Conservation (phyloP, 1,140 invertebrate species). For the Mercenaria mercenaria region DNA sequence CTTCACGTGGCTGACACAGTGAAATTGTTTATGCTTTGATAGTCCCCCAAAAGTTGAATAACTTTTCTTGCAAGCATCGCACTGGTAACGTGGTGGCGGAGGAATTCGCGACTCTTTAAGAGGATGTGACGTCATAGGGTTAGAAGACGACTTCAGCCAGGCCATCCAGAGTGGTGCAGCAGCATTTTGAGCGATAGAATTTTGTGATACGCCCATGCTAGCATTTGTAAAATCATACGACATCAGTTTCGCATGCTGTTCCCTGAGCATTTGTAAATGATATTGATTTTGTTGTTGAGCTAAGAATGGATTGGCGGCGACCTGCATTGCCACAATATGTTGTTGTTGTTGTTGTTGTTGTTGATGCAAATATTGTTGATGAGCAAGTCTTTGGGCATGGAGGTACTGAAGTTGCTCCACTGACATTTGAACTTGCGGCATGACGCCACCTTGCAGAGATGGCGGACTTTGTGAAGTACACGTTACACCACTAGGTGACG, state of each 20-base stretch:
- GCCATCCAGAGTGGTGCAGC: constrained; percentile 41
- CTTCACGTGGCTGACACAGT: constrained; percentile 94
- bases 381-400: constrained; percentile 6
- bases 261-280: constrained; percentile 41
- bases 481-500: constrained; percentile 25
- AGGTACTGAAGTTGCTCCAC: constrained; percentile 19
- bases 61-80: constrained; percentile 96
- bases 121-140: constrained; percentile 30
- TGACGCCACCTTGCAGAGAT: not conserved
- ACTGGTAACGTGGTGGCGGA: constrained; percentile 92
- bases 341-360: constrained; percentile 33
- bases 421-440: constrained; percentile 18
- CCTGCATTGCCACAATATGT: not conserved
- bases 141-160: constrained; percentile 49
- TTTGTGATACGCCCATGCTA: not conserved
- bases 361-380: constrained; percentile 17
- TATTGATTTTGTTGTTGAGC: constrained; percentile 22
- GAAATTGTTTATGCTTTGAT: constrained; percentile 98
- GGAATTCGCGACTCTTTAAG: constrained; percentile 44
- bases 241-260: constrained; percentile 48
- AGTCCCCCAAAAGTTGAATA: constrained; percentile 98
- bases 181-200: not conserved
- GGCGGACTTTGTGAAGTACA: not conserved
- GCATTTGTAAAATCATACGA: constrained; percentile 9
- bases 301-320: not conserved